Base-by-base conservation (phyloP, 2,797 vertebrate genomes). In the Peromyscus attwateri region DNA sequence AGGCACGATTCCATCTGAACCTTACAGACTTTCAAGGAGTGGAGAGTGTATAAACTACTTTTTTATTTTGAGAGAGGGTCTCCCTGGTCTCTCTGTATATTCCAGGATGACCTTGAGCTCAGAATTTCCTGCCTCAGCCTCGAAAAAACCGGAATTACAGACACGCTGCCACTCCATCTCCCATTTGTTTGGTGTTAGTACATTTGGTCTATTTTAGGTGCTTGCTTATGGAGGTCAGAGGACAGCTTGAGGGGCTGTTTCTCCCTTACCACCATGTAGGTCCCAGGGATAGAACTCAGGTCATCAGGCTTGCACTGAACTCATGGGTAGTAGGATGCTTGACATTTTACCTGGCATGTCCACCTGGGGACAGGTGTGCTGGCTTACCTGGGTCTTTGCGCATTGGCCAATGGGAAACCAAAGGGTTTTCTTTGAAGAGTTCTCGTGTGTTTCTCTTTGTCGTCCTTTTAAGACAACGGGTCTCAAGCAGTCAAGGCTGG, bases 251-350 rank as follows among this genome's bases (percentile, higher is more conserved):
- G 10, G 23, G 52, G 12, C n/a, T 57, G 31, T 55, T n/a, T 55
- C 34, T 80, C 10, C 17, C 34, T 13, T 87, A 37, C 66, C 68
- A 73, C 23, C 46, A 17, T 6, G 34, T 17, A 14, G 46, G 34
- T 27, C 25, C 49, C 16, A 11, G 49, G n/a, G 13, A 29, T 57
- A 5, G 85, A 87, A 57, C 68, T 13, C 49, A 10, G 49, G 49
- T 40, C 49, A 1, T 40, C 49, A 9, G 46, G 46, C 84, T 87
- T 25, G 0, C 27, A 1, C 1, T 2, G 16, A 49, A 34, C 5
- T 0, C 4, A 0, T 0, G 1, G 5, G 0, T 16, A 31, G 14
- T 6, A 16, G 43, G 34, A 0, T 4, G 19, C 5, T 0, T 0
- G 62, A 4, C 46, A 0, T 52, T 71, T 62, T 13, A 2, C 31